A percentile compares a stretch with the other conserved stretches of the same genome.
Evolutionary conservation across 2,888 invertebrate species (phyloP).

Genomic region (Heterodera filipjevi): DNA sequence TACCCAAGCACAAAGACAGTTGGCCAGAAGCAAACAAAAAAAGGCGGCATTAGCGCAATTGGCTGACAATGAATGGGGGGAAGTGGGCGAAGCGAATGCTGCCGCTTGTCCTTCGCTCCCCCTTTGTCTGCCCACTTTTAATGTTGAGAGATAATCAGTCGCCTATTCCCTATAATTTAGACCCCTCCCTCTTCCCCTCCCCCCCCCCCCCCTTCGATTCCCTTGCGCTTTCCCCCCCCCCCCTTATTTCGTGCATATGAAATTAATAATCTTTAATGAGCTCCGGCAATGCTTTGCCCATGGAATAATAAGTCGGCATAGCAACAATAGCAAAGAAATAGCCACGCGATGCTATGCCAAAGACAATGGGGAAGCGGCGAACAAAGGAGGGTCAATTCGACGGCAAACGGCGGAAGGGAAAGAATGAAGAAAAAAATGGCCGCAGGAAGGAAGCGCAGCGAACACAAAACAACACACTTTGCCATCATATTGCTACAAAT

Average conservation of each 20-base stretch:
- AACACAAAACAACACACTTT: no score
- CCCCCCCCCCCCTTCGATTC: not conserved
- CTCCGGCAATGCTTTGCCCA: not conserved
- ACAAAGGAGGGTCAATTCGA: not conserved
- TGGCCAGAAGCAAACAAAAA: no score
- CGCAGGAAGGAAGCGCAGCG: not conserved
- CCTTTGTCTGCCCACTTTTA: not conserved
- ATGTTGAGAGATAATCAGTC: no score
- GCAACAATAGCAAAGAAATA: not conserved
- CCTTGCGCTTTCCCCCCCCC: not conserved
- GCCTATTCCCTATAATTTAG: no score
- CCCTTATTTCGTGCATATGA: not conserved
- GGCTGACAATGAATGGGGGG: no score
- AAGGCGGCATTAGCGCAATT: no score
- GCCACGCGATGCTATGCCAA: not conserved
- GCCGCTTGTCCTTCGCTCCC: no score
- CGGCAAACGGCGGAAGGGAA: no score
- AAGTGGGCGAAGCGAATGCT: no score
- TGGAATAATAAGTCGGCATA: constrained; percentile 1
- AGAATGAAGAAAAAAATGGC: not conserved
- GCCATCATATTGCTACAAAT: no score
- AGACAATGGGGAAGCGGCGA: not conserved
- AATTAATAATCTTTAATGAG: not conserved
- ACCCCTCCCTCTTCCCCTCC: not conserved
- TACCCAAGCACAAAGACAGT: no score